A percentile compares a stretch with the other conserved stretches of the same genome.
Conservation (phyloP, 1,140 invertebrate genomes). For the Plodia interpunctella region DNA sequence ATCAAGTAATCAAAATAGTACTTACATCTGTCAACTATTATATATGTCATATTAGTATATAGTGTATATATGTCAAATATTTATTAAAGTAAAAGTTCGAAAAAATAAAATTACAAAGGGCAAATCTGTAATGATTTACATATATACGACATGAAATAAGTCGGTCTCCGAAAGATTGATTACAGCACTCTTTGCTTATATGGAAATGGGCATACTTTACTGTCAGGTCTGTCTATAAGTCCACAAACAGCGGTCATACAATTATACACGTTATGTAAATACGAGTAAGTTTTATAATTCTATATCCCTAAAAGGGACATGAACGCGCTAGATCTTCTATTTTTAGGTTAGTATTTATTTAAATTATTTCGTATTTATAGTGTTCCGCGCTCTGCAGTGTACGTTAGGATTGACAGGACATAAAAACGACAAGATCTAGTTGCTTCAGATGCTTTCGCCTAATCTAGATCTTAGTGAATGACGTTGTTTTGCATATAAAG, state of each 20-base stretch:
- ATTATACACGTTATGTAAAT: conserved; percentile 7
- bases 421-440: conserved; percentile 4
- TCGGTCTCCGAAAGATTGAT: neutral
- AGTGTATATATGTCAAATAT: no score
- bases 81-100: no score
- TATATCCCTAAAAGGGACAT: neutral
- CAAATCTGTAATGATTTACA: neutral
- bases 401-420: conserved; percentile 8
- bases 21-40: no score
- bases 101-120: neutral
- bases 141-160: conserved; percentile 4
- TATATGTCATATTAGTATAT: no score
- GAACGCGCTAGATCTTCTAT: neutral
- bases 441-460: neutral
- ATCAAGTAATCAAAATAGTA: no score
- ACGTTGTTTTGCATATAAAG: conserved; percentile 9
- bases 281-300: neutral
- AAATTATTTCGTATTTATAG: conserved; percentile 5
- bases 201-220: neutral
- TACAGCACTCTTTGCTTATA: conserved; percentile 2
- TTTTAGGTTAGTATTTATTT: conserved; percentile 1
- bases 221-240: neutral
- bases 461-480: conserved; percentile 9
- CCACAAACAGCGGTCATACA: neutral
- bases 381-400: conserved; percentile 5